Base-by-base conservation (phyloP, 2,797 vertebrate species). In the Sarcophilus harrisii region DNA sequence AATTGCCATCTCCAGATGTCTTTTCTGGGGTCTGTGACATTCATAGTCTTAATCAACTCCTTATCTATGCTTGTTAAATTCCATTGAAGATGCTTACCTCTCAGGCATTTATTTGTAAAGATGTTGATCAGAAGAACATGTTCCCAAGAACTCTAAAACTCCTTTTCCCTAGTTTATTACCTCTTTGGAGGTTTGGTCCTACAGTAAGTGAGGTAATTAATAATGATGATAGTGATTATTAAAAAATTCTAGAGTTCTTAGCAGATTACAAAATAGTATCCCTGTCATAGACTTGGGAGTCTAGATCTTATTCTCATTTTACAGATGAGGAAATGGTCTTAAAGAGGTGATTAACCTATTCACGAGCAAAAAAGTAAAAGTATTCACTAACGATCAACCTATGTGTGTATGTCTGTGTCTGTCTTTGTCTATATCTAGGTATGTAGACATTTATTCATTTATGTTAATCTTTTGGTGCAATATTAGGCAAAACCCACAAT, bases 401-500 rank as follows among this genome's bases (percentile, higher is more conserved):
- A 10, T 11, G 10, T 60, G 28, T 13, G 29, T 62, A 32, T 62
- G 3, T 62, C 30, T n/a, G 4, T 62, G 13, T 32, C 60, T 32
- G 9, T 60, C 59, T 57, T 14, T 57, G 57, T 57, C 4, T 57
- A 18, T 57, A 18, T 57, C 2, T 57, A 55, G 10, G 54, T 55
- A 55, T 55, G 54, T 55, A 55, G 54, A 55, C 9, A 11, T 55
- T 55, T 11, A 55, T 60, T 94, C 52, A 93, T 93, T 38, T 10
- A 95, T 29, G 94, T 14, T 18, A 21, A 29, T 95, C 97, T 96
- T 96, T 94, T 13, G 8, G 2, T 87, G 52, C 54, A 14, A 94
- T 93, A 16, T 66, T 90, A 99, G 98, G 66, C 95, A 95, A 98
- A 98, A 96, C 90, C 96, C 91, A 94, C 96, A 95, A 87, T 95